These are phyloP conservation scores for Drosophila repleta DNA, from an alignment of 1,140 invertebrate genomes.

Conservation along the genomic window DNA sequence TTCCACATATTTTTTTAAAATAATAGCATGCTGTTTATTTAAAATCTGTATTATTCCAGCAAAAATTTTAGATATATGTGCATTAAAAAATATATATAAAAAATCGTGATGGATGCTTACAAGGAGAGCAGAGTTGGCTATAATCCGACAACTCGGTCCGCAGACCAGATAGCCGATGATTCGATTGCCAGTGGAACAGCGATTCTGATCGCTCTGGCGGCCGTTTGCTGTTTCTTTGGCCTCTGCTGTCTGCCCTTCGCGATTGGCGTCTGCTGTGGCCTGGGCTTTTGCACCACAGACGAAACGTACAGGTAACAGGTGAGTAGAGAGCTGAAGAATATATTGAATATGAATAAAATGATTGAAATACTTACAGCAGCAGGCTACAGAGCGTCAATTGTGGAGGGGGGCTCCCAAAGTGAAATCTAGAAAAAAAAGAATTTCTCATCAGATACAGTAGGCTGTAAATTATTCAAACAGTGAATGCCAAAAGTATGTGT, in stretches of 20 bases:
- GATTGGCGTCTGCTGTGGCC: not conserved
- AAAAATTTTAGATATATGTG: not conserved
- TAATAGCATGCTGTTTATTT: conserved; percentile 1
- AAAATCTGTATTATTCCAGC: not conserved
- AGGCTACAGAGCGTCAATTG: too few relatives aligned
- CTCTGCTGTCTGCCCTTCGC: not conserved
- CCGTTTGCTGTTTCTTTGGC: not conserved
- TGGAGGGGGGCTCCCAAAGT: too few relatives aligned
- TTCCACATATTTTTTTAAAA: too few relatives aligned
- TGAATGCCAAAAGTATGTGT: too few relatives aligned
- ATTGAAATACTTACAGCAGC: too few relatives aligned
- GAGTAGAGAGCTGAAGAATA: too few relatives aligned
- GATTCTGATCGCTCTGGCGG: not conserved
- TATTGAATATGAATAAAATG: too few relatives aligned
- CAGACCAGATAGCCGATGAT: not conserved
- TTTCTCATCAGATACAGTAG: too few relatives aligned
- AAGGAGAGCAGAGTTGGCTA: too few relatives aligned
- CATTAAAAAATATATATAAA: not conserved
- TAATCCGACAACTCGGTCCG: not conserved
- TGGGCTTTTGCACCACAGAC: not conserved
- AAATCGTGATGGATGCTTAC: not conserved
- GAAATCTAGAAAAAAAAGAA: too few relatives aligned
- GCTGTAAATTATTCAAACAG: too few relatives aligned
- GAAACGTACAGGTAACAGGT: too few relatives aligned
- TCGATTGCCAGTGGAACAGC: not conserved